phyloP scores from a whole-genome alignment of 2,113 vertebrate genomes.

The Rousettus leschenaultii region DNA sequence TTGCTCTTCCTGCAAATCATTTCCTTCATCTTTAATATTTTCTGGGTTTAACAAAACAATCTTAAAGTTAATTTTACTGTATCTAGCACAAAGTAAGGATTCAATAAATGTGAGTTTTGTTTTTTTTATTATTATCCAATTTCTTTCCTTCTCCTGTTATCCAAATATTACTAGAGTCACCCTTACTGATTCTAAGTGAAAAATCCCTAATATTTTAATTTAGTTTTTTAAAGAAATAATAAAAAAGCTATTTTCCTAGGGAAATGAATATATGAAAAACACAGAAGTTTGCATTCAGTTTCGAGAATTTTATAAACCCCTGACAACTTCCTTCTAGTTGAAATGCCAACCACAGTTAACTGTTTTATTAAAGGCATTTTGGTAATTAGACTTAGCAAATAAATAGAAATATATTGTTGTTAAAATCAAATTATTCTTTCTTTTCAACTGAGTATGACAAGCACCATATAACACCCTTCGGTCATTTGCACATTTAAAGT shows the following conservation, averaged over 20 bases:
- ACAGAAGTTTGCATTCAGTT: neutral
- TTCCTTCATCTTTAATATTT: neutral
- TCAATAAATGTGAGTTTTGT: neutral
- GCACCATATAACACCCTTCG: neutral
- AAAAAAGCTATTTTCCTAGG: neutral
- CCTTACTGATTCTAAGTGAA: neutral
- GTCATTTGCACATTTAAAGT: neutral
- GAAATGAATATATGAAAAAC: neutral
- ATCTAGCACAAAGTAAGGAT: neutral
- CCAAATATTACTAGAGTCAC: neutral
- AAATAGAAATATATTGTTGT: neutral
- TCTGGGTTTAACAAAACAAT: neutral
- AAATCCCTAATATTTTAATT: neutral
- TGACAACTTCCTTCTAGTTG: neutral
- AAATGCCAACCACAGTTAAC: neutral
- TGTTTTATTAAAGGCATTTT: neutral
- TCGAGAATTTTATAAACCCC: neutral
- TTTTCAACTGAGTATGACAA: neutral
- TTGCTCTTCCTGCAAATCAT: neutral
- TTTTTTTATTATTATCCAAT: neutral
- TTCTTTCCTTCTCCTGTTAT: neutral
- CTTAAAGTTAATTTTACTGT: neutral
- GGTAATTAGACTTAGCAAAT: neutral
- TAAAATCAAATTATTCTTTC: neutral
- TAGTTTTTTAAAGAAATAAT: neutral